Conservation (phyloP, 2,888 invertebrate species). For the Ditylenchus weischeri region DNA sequence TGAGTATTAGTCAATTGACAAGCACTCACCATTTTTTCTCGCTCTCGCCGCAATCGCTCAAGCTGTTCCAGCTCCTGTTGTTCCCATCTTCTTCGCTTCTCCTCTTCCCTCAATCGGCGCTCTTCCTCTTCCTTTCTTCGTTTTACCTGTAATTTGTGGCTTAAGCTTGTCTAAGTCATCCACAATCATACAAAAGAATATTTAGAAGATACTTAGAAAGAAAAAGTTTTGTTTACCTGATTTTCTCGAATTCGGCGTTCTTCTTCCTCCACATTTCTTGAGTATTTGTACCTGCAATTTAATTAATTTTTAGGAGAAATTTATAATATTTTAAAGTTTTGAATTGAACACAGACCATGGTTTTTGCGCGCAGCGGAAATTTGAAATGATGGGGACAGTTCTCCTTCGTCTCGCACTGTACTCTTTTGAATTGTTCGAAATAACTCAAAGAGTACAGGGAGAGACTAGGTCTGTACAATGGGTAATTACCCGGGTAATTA, state of each 20-base stretch:
- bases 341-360: too few relatives aligned
- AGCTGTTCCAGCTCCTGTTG: constrained; percentile 45
- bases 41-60: constrained; percentile 44
- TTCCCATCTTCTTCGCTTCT: constrained; percentile 41
- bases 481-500: too few relatives aligned
- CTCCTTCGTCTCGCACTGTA: too few relatives aligned
- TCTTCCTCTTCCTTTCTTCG: constrained; percentile 49
- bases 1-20: constrained; percentile 1
- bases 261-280: constrained; percentile 53
- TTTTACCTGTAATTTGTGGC: constrained; percentile 24
- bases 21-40: constrained; percentile 41
- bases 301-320: too few relatives aligned
- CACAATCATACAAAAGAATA: background rate
- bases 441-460: too few relatives aligned
- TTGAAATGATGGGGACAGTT: too few relatives aligned
- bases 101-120: constrained; percentile 49
- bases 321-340: too few relatives aligned
- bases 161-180: background rate
- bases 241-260: constrained; percentile 52
- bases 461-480: too few relatives aligned
- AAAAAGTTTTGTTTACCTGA: constrained; percentile 35
- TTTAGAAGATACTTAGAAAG: too few relatives aligned
- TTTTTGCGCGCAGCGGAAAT: too few relatives aligned
- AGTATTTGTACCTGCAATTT: constrained; percentile 23
- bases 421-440: too few relatives aligned